Evolutionary conservation across 92 coral and sea anemone genomes (phyloP), one percentile per base, ranked within the genome.

Genomic region (Pocillopora grandis): DNA sequence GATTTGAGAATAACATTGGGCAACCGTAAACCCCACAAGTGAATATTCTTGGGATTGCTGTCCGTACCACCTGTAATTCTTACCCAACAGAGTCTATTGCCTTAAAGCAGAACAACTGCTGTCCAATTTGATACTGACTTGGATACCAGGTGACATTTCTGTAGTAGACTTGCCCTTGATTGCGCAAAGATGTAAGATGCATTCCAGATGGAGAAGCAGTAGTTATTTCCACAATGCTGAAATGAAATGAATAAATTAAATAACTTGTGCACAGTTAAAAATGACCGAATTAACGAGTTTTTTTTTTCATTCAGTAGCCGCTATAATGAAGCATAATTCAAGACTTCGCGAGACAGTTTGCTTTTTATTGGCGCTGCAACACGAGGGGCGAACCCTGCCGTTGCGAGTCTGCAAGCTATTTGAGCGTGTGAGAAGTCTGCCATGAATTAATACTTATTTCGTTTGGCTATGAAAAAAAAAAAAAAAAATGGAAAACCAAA

Each of bases 31-130:
- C 77, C 55, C 69, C 33, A 80, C 27, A 70, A 81, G 16, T 57
- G n/a, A n/a, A 19, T 16, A 23, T 58, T 36, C 11, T 77, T 35
- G 42, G 91, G 16, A n/a, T 78, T 71, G 21, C 42, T 21, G 1
- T 73, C 57, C 88, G 79, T 83, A 19, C 88, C 91, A 14, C 61
- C 3, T 6, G 3, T 42, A 42, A 6, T 42, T 42, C 64, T 64
- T 69, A 86, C 89, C 79, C 78, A 1, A 9, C 19, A 1, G 62
- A 64, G 62, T 79, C 89, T 58, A 86, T 23, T 23, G 89, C 89
- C 42, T 86, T 72, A 57, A 86, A 86, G 84, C 89, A 86, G 80
- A 86, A 86, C 77, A 71, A 27, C 62, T 86, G 89, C n/a, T 86
- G 89, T 48, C 89, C 89, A 12, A 62, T 42, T 64, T 78, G 85